Base-by-base conservation (phyloP, 2,888 invertebrate species). In the Cremastinae sp. region DNA sequence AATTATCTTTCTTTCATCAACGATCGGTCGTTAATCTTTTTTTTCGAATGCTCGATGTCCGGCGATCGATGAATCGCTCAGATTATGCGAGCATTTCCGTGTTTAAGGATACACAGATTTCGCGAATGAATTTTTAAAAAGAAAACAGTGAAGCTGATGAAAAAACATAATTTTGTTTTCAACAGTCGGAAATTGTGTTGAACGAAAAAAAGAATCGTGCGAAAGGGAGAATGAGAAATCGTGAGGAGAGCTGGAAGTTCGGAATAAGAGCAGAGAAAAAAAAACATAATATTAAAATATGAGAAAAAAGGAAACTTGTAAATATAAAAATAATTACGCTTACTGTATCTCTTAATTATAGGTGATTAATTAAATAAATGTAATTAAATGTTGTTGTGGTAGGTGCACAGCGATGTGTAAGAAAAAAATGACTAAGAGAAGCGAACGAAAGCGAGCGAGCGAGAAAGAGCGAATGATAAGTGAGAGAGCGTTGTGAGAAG, bases 371-470 rank as follows among this genome's bases (percentile, higher is more conserved):
- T 87, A 85, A 88, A 87, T 88, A 87, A 89, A 86, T 89, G 88
- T 89, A 89, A 88, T 89, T 89, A 88, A 79, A 88, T 89, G 88
- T 89, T 88, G 87, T 88, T 89, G 88, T 88, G 89, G 88, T 89
- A 89, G 89, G 86, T 84, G 85, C 87, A 88, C 89, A 88, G 89
- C 86, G 86, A 88, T 88, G 87, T 88, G 87, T 89, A 86, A 85
- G 85, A 85, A 86, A 64, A 69, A 18, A 59, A 69, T 37, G 73
- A 73, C 53, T 76, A 76, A 69, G 59, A 68, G 45, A 53, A 68
- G 49, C 51, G 74, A 49, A 61, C 39, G 66, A 68, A 18, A 55
- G 56, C 16, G 59, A 53, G 47, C 45, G 37, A 49, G 71, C 10
- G 56, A 45, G 49, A 47, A 28, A 66, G 47, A 70, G 41, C 16